Percentiles rank a stretch among this genome's conserved stretches.
phyloP scores from a whole-genome alignment of 1,140 invertebrate genomes.

The Diabrotica undecimpunctata region DNA sequence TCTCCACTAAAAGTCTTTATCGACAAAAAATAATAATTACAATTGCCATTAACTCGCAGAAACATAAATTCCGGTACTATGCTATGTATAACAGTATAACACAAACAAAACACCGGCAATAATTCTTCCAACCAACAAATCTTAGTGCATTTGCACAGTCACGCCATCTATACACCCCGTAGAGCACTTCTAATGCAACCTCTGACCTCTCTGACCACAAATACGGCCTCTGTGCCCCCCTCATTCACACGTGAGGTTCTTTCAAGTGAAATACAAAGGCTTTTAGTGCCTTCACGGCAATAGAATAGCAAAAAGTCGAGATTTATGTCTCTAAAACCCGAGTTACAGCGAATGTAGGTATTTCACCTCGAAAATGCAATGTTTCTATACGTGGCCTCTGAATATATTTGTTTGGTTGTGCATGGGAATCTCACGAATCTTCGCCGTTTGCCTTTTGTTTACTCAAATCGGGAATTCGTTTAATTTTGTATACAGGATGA shows the following conservation, averaged over 20 bases:
- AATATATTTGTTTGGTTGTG: not conserved
- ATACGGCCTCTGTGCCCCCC: not conserved
- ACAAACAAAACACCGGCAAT: too few relatives aligned
- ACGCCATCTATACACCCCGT: constrained; percentile 1
- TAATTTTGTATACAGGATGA: too few relatives aligned
- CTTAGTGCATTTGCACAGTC: not conserved
- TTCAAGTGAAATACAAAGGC: not conserved
- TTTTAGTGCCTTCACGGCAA: constrained; percentile 2
- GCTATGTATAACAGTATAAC: too few relatives aligned
- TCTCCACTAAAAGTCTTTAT: too few relatives aligned
- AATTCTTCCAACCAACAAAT: too few relatives aligned
- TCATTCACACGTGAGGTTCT: constrained; percentile 1
- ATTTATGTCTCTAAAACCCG: not conserved
- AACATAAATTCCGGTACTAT: too few relatives aligned
- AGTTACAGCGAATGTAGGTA: not conserved
- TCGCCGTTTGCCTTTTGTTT: too few relatives aligned
- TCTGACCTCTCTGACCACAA: not conserved
- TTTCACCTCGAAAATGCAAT: not conserved
- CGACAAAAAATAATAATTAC: too few relatives aligned
- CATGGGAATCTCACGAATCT: not conserved
- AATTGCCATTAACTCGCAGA: too few relatives aligned
- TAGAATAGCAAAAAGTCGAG: constrained; percentile 2
- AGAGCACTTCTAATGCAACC: not conserved
- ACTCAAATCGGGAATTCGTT: too few relatives aligned
- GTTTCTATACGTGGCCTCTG: not conserved